A percentile compares a stretch with the other conserved stretches of the same genome.
Evolutionary conservation across 2,888 invertebrate species (phyloP).

Genomic region (Notodonta dromedarius): DNA sequence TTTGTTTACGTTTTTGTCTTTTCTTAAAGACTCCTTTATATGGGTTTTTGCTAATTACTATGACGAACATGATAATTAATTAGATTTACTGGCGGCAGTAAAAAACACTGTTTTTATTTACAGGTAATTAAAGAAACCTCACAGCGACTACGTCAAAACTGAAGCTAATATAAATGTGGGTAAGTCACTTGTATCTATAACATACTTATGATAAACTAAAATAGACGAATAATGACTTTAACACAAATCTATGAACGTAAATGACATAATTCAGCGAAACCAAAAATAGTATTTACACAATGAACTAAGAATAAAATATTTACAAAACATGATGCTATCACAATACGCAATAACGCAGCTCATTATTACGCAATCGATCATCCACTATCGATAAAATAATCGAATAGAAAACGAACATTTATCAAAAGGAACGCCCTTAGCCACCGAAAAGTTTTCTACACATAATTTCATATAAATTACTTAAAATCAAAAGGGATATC

Average conservation of each 20-base stretch:
- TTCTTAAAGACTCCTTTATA: neutral
- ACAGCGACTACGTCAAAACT: too few relatives aligned
- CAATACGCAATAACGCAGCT: slow-evolving; percentile 36
- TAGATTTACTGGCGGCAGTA: neutral
- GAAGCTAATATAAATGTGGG: too few relatives aligned
- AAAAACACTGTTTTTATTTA: too few relatives aligned
- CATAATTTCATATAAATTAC: slow-evolving; percentile 80
- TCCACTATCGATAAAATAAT: slow-evolving; percentile 67
- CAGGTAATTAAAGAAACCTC: too few relatives aligned
- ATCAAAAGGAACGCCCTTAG: slow-evolving; percentile 62
- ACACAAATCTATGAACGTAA: neutral
- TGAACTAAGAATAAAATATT: slow-evolving; percentile 31
- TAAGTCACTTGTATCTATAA: too few relatives aligned
- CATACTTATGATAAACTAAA: too few relatives aligned
- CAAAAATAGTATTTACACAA: slow-evolving; percentile 27
- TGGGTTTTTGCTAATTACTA: neutral
- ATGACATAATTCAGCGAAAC: slow-evolving; percentile 1
- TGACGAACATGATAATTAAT: slow-evolving; percentile 1
- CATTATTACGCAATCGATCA: slow-evolving; percentile 71
- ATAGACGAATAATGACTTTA: too few relatives aligned
- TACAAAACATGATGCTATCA: slow-evolving; percentile 23
- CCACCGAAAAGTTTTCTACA: slow-evolving; percentile 58
- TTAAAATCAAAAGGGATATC: slow-evolving; percentile 82
- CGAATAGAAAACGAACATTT: slow-evolving; percentile 74
- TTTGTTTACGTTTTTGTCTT: neutral